A percentile compares a stretch with the other conserved stretches of the same genome.
These are phyloP conservation scores for Epinephelus lanceolatus DNA, from an alignment of 2,113 vertebrate genomes.

Conservation along the genomic window DNA sequence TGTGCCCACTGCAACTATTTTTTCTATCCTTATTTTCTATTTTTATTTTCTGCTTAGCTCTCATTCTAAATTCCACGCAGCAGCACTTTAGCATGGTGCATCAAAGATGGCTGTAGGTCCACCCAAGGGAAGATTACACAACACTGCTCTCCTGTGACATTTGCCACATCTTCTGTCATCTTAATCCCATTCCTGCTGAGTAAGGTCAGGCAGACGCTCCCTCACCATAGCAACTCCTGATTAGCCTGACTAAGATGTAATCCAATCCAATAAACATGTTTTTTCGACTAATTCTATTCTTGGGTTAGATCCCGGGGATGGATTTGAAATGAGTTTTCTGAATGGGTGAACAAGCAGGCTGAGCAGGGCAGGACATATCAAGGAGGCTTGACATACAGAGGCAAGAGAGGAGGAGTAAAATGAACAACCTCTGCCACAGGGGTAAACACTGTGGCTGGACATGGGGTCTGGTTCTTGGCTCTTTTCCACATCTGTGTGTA, in stretches of 20 bases:
- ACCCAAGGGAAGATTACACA: constrained; percentile 43
- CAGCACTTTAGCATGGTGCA: constrained; percentile 33
- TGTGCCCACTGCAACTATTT: not conserved
- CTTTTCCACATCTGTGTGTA: not conserved
- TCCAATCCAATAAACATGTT: constrained; percentile 62
- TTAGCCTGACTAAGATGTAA: constrained; percentile 54
- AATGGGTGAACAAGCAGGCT: constrained; percentile 59
- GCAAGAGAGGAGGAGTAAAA: constrained; percentile 40
- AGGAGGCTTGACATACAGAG: constrained; percentile 53
- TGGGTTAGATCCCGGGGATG: constrained; percentile 29
- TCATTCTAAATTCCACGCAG: constrained; percentile 28
- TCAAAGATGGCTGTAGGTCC: constrained; percentile 48
- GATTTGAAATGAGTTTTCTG: constrained; percentile 62
- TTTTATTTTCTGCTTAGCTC: constrained; percentile 47
- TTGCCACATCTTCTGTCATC: constrained; percentile 46
- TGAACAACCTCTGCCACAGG: constrained; percentile 56
- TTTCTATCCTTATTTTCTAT: constrained; percentile 20
- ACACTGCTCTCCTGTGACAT: constrained; percentile 48
- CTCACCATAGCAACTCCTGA: constrained; percentile 6
- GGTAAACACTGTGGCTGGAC: constrained; percentile 68
- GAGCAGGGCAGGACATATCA: constrained; percentile 59
- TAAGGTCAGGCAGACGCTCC: constrained; percentile 15
- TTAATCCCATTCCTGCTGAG: constrained; percentile 47
- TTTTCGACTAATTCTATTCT: constrained; percentile 60
- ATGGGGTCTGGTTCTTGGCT: constrained; percentile 3